Evolutionary conservation across 2,113 vertebrate genomes (phyloP).

Genomic region (Ranitomeya imitator): DNA sequence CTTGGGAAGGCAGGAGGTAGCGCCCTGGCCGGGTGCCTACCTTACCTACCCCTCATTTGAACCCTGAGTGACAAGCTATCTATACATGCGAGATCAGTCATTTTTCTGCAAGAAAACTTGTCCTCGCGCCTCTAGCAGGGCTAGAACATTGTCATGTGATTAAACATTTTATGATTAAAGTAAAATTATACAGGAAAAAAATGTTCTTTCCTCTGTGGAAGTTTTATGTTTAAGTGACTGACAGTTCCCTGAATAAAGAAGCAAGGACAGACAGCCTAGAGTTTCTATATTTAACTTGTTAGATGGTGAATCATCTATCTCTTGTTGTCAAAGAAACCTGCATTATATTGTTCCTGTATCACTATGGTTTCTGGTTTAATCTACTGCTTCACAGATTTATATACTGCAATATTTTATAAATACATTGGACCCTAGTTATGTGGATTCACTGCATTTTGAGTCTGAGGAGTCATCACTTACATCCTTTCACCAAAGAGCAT

Average conservation of each 20-base stretch:
- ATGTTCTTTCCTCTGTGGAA: neutral
- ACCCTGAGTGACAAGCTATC: too few relatives aligned
- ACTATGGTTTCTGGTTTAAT: conserved; percentile 30
- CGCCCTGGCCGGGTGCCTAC: too few relatives aligned
- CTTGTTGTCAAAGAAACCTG: conserved; percentile 54
- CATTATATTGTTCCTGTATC: conserved; percentile 44
- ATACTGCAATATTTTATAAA: neutral
- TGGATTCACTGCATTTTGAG: neutral
- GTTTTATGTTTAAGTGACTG: conserved; percentile 32
- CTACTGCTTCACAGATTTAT: conserved; percentile 2
- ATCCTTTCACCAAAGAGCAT: neutral
- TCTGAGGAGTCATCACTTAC: neutral
- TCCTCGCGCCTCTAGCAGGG: neutral
- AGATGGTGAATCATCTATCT: conserved; percentile 44
- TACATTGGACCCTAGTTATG: neutral
- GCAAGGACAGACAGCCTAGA: conserved; percentile 44
- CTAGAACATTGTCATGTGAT: neutral
- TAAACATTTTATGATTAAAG: neutral
- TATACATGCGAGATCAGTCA: neutral
- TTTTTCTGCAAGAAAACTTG: neutral
- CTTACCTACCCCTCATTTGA: too few relatives aligned
- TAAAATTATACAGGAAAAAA: neutral
- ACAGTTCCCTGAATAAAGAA: conserved; percentile 19
- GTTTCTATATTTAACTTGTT: conserved; percentile 27
- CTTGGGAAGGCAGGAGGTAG: too few relatives aligned